Conservation (phyloP, 2,888 invertebrate genomes). For the Amblyteles armatorius region DNA sequence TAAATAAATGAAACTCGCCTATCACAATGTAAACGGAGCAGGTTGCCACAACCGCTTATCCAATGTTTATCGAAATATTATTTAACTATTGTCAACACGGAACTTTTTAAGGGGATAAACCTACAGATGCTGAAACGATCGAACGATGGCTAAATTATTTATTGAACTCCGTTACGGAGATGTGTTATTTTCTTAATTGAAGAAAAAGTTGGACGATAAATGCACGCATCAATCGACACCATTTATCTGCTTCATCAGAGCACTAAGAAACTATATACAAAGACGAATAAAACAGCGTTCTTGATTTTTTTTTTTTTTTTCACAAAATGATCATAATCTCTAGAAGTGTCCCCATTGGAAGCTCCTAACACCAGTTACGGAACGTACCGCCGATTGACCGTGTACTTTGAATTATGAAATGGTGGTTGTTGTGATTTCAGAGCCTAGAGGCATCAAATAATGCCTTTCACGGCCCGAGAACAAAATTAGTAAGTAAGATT, state of each 20-base stretch:
- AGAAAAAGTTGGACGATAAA: neutral
- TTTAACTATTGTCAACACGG: neutral
- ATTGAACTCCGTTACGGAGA: neutral
- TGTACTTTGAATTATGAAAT: conserved; percentile 80
- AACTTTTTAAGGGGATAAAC: neutral
- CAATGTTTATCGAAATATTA: neutral
- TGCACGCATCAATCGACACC: conserved; percentile 5
- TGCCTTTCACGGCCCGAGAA: conserved; percentile 85
- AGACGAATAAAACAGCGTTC: neutral
- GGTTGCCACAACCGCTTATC: neutral
- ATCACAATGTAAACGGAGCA: neutral
- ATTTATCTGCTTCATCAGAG: conserved; percentile 10
- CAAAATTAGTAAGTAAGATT: conserved; percentile 85
- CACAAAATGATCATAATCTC: neutral
- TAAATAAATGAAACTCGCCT: neutral
- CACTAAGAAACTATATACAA: neutral
- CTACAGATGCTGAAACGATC: neutral
- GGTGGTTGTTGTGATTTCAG: conserved; percentile 85
- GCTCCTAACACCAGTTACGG: conserved; percentile 37
- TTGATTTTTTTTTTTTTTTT: neutral
- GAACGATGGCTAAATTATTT: neutral
- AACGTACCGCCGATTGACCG: conserved; percentile 53
- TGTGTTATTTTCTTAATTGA: neutral
- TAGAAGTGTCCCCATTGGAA: conserved; percentile 43
- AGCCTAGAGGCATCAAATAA: conserved; percentile 85